Conservation (phyloP, 2,888 invertebrate genomes). For the Mythimna pallens region DNA sequence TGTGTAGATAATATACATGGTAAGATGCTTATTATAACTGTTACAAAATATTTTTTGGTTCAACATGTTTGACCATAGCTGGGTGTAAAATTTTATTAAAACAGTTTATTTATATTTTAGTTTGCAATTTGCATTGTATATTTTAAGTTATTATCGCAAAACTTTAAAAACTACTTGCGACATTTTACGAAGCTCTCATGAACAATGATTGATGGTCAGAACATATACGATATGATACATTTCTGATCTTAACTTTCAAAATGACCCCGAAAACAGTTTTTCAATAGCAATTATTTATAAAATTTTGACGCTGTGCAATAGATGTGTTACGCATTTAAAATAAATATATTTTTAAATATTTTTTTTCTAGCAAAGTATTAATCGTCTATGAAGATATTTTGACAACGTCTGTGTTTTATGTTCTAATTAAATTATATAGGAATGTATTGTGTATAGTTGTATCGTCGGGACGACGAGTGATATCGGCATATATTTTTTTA, state of each 20-base stretch:
- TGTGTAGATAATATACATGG: too few relatives aligned
- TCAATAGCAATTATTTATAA: slow-evolving; percentile 48
- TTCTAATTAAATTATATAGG: slow-evolving; percentile 62
- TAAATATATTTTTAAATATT: slow-evolving; percentile 63
- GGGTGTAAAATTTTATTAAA: too few relatives aligned
- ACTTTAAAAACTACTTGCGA: too few relatives aligned
- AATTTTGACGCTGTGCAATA: slow-evolving; percentile 63
- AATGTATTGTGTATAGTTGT: slow-evolving; percentile 61
- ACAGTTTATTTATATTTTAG: too few relatives aligned
- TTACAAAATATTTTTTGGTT: too few relatives aligned
- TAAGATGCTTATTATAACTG: too few relatives aligned
- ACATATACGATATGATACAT: neutral
- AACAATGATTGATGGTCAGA: neutral
- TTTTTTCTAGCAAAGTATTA: slow-evolving; percentile 64
- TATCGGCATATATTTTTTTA: slow-evolving; percentile 48
- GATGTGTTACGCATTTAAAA: slow-evolving; percentile 63
- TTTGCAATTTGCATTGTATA: too few relatives aligned
- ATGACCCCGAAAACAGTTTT: neutral
- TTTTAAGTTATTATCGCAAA: too few relatives aligned
- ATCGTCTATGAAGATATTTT: slow-evolving; percentile 64
- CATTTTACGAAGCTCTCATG: too few relatives aligned
- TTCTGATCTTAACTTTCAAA: slow-evolving; percentile 26
- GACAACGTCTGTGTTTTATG: slow-evolving; percentile 56
- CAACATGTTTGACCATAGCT: too few relatives aligned
- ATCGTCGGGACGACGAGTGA: slow-evolving; percentile 56